These are phyloP conservation scores for Leptinotarsa undecemlineata DNA, from an alignment of 1,140 invertebrate genomes.

Conservation along the genomic window DNA sequence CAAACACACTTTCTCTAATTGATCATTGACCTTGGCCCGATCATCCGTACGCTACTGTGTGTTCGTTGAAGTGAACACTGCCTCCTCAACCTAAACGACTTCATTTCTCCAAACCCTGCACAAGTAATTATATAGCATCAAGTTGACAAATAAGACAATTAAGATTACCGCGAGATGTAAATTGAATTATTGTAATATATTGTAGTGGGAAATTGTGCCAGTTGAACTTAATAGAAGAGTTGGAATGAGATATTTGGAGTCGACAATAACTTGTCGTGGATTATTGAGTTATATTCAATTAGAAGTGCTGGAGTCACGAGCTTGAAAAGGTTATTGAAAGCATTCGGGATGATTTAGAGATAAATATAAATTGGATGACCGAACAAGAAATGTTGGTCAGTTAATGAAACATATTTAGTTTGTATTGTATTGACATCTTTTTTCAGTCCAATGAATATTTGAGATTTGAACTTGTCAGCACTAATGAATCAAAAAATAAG, in stretches of 20 bases:
- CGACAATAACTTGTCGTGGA: background rate
- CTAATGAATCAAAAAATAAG: no score
- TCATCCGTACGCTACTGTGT: background rate
- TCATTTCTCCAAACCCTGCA: constrained; percentile 32
- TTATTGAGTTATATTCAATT: constrained; percentile 9
- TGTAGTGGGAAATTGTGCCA: constrained; percentile 26
- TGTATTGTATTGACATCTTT: no score
- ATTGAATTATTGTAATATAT: constrained; percentile 38
- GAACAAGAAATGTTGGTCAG: no score
- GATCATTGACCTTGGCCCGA: no score
- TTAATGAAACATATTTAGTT: no score
- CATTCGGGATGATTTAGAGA: background rate
- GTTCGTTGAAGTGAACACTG: constrained; percentile 1
- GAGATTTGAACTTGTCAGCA: no score
- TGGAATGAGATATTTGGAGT: constrained; percentile 25
- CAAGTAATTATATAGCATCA: constrained; percentile 35
- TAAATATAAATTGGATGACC: background rate
- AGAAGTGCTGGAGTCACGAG: background rate
- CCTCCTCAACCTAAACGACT: constrained; percentile 31
- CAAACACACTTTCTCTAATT: no score
- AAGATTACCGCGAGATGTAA: constrained; percentile 32
- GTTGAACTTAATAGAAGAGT: constrained; percentile 10
- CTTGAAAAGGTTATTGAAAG: background rate
- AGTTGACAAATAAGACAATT: constrained; percentile 40
- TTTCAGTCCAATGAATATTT: no score